These are phyloP conservation scores for Caenorhabditis imperialis DNA, from an alignment of 2,888 invertebrate genomes.

Conservation along the genomic window DNA sequence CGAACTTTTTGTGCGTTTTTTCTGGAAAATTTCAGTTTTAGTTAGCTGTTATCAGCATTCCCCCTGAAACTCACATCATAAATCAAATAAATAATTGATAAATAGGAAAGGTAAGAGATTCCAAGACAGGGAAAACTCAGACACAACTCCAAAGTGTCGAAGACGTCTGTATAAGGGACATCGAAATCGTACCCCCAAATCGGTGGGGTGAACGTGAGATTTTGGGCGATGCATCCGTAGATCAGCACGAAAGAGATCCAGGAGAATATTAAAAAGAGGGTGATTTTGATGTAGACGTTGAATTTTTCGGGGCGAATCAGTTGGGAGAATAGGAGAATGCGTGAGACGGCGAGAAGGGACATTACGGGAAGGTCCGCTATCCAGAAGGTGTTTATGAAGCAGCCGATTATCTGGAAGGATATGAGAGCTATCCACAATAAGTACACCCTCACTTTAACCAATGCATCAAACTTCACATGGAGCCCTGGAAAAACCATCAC, in stretches of 20 bases:
- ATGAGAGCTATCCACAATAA: no score
- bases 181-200: slow-evolving; percentile 35
- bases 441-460: no score
- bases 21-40: no score
- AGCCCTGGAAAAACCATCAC: slow-evolving; percentile 16
- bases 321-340: slow-evolving; percentile 29
- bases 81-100: slow-evolving; percentile 24
- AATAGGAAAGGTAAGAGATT: slow-evolving; percentile 25
- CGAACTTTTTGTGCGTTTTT: slow-evolving; percentile 3
- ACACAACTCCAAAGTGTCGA: slow-evolving; percentile 16
- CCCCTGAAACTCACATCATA: slow-evolving; percentile 2
- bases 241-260: slow-evolving; percentile 15
- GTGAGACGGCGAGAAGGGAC: slow-evolving; percentile 31
- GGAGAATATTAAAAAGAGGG: not conserved
- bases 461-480: slow-evolving; percentile 8
- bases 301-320: not conserved
- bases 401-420: slow-evolving; percentile 50
- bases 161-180: not conserved
- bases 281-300: slow-evolving; percentile 1
- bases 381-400: slow-evolving; percentile 52
- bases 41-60: no score
- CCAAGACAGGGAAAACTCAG: slow-evolving; percentile 37
- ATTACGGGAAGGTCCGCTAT: slow-evolving; percentile 45
- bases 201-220: slow-evolving; percentile 15
- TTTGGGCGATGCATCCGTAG: slow-evolving; percentile 25